A percentile compares a stretch with the other conserved stretches of the same genome.
phyloP scores from a whole-genome alignment of 1,140 invertebrate genomes.

The Drosophila mauritiana region DNA sequence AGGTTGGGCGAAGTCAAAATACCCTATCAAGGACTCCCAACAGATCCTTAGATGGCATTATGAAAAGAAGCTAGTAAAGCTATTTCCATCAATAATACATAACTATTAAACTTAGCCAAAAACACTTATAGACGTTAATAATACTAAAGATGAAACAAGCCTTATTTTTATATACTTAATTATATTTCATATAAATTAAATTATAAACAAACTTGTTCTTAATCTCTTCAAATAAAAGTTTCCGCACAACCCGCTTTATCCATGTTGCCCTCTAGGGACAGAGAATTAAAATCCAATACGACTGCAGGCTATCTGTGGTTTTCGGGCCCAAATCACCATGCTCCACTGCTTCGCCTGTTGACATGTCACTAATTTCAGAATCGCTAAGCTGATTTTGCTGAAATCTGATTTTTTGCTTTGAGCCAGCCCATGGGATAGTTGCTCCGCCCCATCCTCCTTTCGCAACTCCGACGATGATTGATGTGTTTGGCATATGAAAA shows the following conservation, averaged over 20 bases:
- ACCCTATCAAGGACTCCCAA: conserved; percentile 19
- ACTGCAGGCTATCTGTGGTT: conserved; percentile 22
- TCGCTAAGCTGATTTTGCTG: conserved; percentile 64
- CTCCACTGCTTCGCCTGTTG: conserved; percentile 51
- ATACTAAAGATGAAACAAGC: too few species aligned
- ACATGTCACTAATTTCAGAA: conserved; percentile 77
- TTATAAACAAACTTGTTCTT: too few species aligned
- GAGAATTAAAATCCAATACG: conserved; percentile 1
- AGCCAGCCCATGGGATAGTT: not conserved
- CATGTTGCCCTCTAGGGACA: too few species aligned
- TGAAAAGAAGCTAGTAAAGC: not conserved
- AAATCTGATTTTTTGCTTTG: conserved; percentile 61
- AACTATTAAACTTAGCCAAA: too few species aligned
- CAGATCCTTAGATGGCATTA: not conserved
- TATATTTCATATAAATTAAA: too few species aligned
- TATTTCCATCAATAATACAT: too few species aligned
- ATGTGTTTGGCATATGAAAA: conserved; percentile 66
- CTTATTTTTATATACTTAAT: too few species aligned
- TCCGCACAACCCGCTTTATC: too few species aligned
- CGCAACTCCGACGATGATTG: conserved; percentile 55
- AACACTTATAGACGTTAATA: too few species aligned
- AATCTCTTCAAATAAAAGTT: too few species aligned
- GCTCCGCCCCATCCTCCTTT: conserved; percentile 4
- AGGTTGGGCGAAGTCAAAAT: conserved; percentile 15
- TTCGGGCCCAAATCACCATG: conserved; percentile 15